These are phyloP conservation scores for Oryctes rhinoceros DNA, from an alignment of 1,140 invertebrate species.

Conservation along the genomic window DNA sequence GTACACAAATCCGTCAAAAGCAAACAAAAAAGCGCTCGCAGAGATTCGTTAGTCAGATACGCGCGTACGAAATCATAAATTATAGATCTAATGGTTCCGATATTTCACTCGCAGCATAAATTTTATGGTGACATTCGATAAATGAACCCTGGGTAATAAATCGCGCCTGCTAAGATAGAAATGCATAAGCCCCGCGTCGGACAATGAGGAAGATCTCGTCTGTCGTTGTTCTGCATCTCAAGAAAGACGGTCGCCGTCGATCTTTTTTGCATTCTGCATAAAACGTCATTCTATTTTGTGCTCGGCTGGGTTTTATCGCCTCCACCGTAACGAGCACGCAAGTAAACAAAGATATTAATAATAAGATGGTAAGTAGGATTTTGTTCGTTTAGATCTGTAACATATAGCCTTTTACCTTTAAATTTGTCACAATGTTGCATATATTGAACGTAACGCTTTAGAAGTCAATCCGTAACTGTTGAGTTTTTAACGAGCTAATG, in stretches of 20 bases:
- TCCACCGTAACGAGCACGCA: background rate
- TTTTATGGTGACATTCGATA: conserved; percentile 28
- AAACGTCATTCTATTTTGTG: background rate
- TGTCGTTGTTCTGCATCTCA: conserved; percentile 1
- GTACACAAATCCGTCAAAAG: background rate
- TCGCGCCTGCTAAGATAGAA: conserved; percentile 1
- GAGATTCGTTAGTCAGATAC: background rate
- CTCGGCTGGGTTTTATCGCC: background rate
- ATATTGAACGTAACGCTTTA: too few species aligned
- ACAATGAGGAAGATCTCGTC: conserved; percentile 6
- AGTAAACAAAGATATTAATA: background rate
- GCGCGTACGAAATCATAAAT: background rate
- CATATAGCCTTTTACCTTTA: too few species aligned
- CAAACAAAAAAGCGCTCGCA: background rate
- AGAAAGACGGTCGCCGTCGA: background rate
- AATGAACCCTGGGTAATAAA: conserved; percentile 22
- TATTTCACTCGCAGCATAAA: conserved; percentile 19
- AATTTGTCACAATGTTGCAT: too few species aligned
- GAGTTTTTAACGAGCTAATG: too few species aligned
- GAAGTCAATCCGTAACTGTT: too few species aligned
- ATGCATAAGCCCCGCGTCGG: background rate
- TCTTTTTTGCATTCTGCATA: background rate
- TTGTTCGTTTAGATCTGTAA: background rate
- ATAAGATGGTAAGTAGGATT: background rate
- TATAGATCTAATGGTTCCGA: conserved; percentile 27